Evolutionary conservation across 2,113 vertebrate genomes (phyloP), one percentile per base, ranked within the genome.

Genomic region (Pluvianellus socialis): DNA sequence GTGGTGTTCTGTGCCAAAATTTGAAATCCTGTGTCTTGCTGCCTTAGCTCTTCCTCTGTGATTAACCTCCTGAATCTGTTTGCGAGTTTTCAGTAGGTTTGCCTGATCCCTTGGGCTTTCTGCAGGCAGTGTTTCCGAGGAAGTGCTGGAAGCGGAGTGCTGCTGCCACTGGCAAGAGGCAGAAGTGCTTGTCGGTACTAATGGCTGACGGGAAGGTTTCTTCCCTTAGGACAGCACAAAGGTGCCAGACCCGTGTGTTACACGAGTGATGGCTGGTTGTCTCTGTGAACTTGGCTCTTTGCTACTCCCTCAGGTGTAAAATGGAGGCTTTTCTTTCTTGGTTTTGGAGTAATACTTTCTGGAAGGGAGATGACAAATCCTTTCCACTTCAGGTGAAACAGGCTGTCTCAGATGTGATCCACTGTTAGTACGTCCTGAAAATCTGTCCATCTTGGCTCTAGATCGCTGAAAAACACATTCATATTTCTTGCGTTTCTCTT

Each of bases 131-230:
- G 12, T 8, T 44, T 61, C 59, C 50, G 7, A 9, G 79, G 55
- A 53, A 5, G 35, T 50, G 35, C 3, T 17, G 80, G 76, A n/a
- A 35, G 47, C 77, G 68, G 68, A 42, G 20, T 10, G 58, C 50
- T 56, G 2, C 72, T 70, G 79, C n/a, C 49, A 0, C 44, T 70
- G 55, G 9, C 11, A 4, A 18, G 79, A 52, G 61, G 56, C 74
- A 88, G 50, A 4, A 49, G 0, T 32, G 33, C 28, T 7, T 35
- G 26, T 35, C 38, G 2, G 2, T 28, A 21, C 52, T 24, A 6
- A 1, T 0, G 4, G 68, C 67, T 30, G 1, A 3, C 14, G 1
- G 0, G 4, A 14, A 30, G 33, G 55, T 16, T 27, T 20, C 21
- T 66, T 84, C 33, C 42, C 1, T 0, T 7, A 2, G 35, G 27